Evolutionary conservation across 2,797 vertebrate species (phyloP).

Genomic region (Schizothorax lantsangensis): DNA sequence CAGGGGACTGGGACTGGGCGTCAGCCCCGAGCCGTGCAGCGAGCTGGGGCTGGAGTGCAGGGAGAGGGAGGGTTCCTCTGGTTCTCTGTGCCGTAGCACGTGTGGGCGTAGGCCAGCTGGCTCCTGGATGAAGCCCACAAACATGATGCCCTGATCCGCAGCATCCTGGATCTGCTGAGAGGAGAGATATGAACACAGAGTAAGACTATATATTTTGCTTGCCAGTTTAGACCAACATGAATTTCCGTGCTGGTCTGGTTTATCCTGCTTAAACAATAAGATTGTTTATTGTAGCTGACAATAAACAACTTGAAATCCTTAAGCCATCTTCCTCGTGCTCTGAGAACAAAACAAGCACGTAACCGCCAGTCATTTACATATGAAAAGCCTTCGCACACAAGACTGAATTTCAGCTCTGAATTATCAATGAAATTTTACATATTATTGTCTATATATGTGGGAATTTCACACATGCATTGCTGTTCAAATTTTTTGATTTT

Average conservation of each 20-base stretch:
- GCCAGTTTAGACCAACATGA: not conserved
- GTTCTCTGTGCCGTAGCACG: conserved; percentile 69
- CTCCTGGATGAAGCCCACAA: conserved; percentile 91
- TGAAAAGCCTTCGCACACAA: not conserved
- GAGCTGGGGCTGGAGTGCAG: conserved; percentile 85
- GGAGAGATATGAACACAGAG: not conserved
- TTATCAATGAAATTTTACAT: not conserved
- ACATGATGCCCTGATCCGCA: conserved; percentile 91
- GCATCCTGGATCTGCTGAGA: conserved; percentile 92
- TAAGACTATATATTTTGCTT: not conserved
- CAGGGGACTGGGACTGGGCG: conserved; percentile 72
- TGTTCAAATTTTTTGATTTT: not conserved
- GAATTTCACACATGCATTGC: not conserved
- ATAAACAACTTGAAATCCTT: conserved; percentile 22
- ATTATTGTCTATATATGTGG: not conserved
- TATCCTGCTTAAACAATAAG: not conserved
- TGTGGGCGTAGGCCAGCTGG: conserved; percentile 76
- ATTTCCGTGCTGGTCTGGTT: not conserved
- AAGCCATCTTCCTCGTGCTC: conserved; percentile 2
- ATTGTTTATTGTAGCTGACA: not conserved
- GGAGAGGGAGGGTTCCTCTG: conserved; percentile 77
- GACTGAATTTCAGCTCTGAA: not conserved
- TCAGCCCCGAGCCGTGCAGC: conserved; percentile 76
- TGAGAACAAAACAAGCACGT: conserved; percentile 10
- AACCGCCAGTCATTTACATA: not conserved